Conservation (phyloP, 2,797 vertebrate species). For the Hybognathus amarus region DNA sequence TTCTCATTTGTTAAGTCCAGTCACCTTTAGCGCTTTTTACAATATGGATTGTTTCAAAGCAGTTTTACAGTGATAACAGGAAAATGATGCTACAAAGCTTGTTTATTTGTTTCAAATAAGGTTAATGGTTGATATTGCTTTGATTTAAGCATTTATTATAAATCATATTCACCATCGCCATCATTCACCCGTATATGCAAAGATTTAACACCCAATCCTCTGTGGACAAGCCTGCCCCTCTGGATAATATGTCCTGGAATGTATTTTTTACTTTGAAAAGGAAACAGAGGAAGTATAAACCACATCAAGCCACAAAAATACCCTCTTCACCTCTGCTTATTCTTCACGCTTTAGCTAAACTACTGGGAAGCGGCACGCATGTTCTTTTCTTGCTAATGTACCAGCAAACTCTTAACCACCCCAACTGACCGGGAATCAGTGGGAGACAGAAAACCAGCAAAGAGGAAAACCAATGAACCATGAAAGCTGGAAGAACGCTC, state of each 20-base stretch:
- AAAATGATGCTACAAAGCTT: too few relatives aligned
- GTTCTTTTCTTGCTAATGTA: constrained; percentile 57
- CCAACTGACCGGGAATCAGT: constrained; percentile 61
- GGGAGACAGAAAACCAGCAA: constrained; percentile 64
- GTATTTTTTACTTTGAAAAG: constrained; percentile 63
- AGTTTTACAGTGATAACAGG: too few relatives aligned
- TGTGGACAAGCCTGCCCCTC: not conserved
- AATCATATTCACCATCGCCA: constrained; percentile 20
- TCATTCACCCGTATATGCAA: constrained; percentile 53
- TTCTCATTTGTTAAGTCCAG: not conserved
- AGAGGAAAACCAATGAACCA: constrained; percentile 64
- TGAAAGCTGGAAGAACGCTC: constrained; percentile 66
- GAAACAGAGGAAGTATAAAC: constrained; percentile 52
- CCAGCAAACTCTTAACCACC: constrained; percentile 55
- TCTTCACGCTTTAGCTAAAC: constrained; percentile 68
- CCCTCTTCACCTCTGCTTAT: constrained; percentile 61
- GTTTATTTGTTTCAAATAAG: not conserved
- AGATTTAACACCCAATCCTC: not conserved
- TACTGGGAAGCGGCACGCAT: constrained; percentile 66
- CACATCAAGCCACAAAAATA: constrained; percentile 54
- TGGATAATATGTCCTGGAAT: constrained; percentile 59
- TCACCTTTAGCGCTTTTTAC: too few relatives aligned
- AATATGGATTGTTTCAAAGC: too few relatives aligned
- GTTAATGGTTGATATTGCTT: not conserved
- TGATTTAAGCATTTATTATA: not conserved